Percentiles rank a stretch among this genome's conserved stretches.
Evolutionary conservation across 2,888 invertebrate genomes (phyloP).

Genomic region (Peribatodes rhomboidaria): DNA sequence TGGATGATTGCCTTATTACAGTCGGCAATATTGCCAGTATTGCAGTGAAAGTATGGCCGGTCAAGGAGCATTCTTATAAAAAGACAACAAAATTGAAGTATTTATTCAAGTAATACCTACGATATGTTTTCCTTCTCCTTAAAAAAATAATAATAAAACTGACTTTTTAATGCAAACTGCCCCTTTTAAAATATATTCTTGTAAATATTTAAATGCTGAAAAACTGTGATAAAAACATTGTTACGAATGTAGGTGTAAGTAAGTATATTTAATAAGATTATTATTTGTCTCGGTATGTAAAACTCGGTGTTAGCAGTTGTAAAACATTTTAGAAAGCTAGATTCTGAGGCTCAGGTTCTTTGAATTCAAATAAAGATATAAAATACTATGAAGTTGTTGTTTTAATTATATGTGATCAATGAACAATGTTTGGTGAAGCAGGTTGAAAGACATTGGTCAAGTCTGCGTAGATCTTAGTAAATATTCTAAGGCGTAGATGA

Average conservation of each 20-base stretch:
- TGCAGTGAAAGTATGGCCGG: too few relatives aligned
- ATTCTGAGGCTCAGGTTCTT: neutral
- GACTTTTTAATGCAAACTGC: neutral
- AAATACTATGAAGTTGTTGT: neutral
- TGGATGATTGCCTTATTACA: too few relatives aligned
- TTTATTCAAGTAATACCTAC: too few relatives aligned
- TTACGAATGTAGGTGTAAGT: constrained; percentile 18
- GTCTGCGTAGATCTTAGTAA: too few relatives aligned
- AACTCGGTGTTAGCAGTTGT: constrained; percentile 11
- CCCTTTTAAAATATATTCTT: constrained; percentile 7
- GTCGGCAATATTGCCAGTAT: too few relatives aligned
- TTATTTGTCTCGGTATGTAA: constrained; percentile 1
- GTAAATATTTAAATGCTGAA: constrained; percentile 13
- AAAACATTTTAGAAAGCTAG: constrained; percentile 11
- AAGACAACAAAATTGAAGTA: too few relatives aligned
- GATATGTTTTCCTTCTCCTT: too few relatives aligned
- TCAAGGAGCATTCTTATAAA: too few relatives aligned
- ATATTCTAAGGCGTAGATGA: too few relatives aligned
- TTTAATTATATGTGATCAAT: neutral
- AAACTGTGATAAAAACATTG: constrained; percentile 24
- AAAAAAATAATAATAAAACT: neutral
- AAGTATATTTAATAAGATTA: constrained; percentile 11
- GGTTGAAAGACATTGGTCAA: too few relatives aligned
- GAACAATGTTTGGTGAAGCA: too few relatives aligned
- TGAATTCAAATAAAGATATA: constrained; percentile 5